phyloP scores from a whole-genome alignment of 2,113 vertebrate genomes.

The Spea multiplicata region DNA sequence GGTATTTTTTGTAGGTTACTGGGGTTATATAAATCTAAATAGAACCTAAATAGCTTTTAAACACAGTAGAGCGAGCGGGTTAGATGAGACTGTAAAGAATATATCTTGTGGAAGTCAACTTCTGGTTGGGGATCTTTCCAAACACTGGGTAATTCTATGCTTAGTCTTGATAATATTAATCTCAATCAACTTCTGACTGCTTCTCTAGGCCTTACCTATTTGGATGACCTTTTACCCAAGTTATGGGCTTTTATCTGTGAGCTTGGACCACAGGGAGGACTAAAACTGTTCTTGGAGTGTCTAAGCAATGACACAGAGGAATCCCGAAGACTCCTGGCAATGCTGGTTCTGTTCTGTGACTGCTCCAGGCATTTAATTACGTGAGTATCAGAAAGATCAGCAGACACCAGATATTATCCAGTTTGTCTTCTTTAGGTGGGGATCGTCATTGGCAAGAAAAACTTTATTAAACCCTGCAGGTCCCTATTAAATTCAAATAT shows the following conservation, averaged over 20 bases:
- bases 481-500: too few species aligned
- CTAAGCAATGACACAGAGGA: constrained; percentile 90
- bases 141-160: neutral
- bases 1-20: too few species aligned
- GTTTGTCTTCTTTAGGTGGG: too few species aligned
- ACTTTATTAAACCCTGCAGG: too few species aligned
- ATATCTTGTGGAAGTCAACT: neutral
- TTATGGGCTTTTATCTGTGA: constrained; percentile 98
- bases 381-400: constrained; percentile 62
- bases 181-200: neutral
- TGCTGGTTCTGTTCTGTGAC: constrained; percentile 97
- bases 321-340: constrained; percentile 89
- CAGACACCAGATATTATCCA: neutral
- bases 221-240: constrained; percentile 95
- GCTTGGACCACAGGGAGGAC: constrained; percentile 90
- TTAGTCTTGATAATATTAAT: neutral
- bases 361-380: constrained; percentile 96
- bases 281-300: constrained; percentile 96
- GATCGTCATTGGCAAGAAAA: too few species aligned
- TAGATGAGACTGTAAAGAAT: neutral
- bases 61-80: too few species aligned
- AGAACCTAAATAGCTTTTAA: neutral
- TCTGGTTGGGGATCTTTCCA: too few species aligned
- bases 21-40: too few species aligned
- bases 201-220: constrained; percentile 84